These are phyloP conservation scores for Andrena dorsata DNA, from an alignment of 2,888 invertebrate genomes.

Conservation along the genomic window DNA sequence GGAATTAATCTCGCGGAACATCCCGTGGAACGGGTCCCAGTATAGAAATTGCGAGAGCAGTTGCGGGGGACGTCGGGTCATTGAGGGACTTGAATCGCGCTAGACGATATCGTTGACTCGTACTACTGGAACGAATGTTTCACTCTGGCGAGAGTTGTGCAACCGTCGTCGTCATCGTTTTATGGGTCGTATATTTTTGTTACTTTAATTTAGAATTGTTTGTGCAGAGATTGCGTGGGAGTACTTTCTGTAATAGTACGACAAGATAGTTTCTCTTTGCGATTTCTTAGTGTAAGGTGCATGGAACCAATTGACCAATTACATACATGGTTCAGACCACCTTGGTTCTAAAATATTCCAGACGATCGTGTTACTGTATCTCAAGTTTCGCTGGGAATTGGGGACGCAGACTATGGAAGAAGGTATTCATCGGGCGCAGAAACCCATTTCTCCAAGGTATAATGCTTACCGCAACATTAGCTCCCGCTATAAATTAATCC, in stretches of 20 bases:
- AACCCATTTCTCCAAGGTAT: conserved; percentile 22
- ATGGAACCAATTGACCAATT: too few relatives aligned
- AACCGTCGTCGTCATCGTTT: too few relatives aligned
- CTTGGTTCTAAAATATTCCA: too few relatives aligned
- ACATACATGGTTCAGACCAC: too few relatives aligned
- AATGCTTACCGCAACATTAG: conserved; percentile 41
- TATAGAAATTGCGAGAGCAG: neutral
- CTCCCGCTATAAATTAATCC: conserved; percentile 51
- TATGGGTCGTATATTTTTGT: neutral
- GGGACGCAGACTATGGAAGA: neutral
- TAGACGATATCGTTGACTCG: conserved; percentile 11
- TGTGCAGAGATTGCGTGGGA: too few relatives aligned
- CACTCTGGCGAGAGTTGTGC: too few relatives aligned
- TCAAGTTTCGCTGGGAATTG: conserved; percentile 16
- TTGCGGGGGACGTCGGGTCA: neutral
- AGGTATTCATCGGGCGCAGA: conserved; percentile 15
- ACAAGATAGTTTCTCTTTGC: too few relatives aligned
- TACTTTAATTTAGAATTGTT: neutral
- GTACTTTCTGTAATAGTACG: too few relatives aligned
- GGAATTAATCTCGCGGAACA: conserved; percentile 41
- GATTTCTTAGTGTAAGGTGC: too few relatives aligned
- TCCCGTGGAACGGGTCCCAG: neutral
- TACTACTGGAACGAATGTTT: conserved; percentile 4
- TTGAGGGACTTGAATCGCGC: neutral
- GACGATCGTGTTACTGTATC: conserved; percentile 11